Evolutionary conservation across 2,113 vertebrate species (phyloP).

Genomic region (Ciconia stormi): DNA sequence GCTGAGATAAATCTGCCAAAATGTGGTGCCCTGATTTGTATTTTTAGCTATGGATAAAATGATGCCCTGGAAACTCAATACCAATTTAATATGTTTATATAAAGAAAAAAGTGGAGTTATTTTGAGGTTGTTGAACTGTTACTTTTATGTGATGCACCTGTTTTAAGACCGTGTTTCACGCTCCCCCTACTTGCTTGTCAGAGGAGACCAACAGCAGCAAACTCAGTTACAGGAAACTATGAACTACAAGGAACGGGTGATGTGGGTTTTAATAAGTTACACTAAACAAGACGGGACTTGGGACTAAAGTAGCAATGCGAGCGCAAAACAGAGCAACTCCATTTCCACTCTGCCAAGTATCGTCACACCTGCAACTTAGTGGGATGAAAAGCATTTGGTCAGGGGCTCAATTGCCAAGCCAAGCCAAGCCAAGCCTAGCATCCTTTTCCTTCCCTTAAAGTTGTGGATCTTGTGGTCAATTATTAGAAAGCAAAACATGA

Average conservation of each 20-base stretch:
- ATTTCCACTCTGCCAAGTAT: constrained; percentile 3
- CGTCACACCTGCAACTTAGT: background rate
- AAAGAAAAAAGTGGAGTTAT: background rate
- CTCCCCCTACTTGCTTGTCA: constrained; percentile 21
- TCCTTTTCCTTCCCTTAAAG: background rate
- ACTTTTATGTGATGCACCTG: background rate
- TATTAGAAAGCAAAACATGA: background rate
- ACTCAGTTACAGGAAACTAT: constrained; percentile 1
- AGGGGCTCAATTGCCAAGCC: background rate
- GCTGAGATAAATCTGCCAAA: constrained; percentile 55
- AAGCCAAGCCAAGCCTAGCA: background rate
- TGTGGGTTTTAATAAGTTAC: constrained; percentile 10
- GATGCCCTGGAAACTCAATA: constrained; percentile 13
- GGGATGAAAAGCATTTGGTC: background rate
- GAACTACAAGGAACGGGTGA: background rate
- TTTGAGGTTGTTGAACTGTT: background rate
- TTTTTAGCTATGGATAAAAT: constrained; percentile 50
- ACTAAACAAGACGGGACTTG: background rate
- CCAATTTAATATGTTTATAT: background rate
- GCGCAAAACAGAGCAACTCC: constrained; percentile 7
- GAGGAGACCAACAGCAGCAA: constrained; percentile 27
- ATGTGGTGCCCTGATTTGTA: background rate
- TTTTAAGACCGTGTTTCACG: constrained; percentile 36
- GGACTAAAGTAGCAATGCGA: background rate
- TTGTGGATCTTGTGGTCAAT: background rate